Evolutionary conservation across 2,888 invertebrate genomes (phyloP), one percentile per base, ranked within the genome.

Genomic region (Frankliniella fusca): DNA sequence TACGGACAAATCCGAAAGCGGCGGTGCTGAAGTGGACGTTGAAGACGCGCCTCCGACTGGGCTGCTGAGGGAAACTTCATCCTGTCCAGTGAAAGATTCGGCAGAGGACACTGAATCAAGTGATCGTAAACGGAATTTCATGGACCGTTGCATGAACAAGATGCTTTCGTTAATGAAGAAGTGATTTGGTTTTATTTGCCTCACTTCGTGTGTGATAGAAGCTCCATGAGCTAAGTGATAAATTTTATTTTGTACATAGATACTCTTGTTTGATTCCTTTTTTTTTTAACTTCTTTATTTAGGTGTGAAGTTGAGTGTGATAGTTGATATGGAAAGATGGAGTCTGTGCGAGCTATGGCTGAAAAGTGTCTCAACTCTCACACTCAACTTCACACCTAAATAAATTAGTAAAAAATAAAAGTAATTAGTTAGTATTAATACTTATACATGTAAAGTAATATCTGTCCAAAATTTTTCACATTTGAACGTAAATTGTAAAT

Each of bases 71-170:
- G 12, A 12, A 12, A 9, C 15, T 18, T 15, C 8, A 54, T 54
- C 54, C 3, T 12, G 8, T 38, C 38, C 38, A 7, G 54, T 3
- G 54, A 18, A 54, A 15, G 82, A 83, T n/a, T 82, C 81, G 0
- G 83, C 80, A 10, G 82, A 83, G 8, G 15, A 9, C 15, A 61
- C 50, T 61, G n/a, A 48, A 7, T 82, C 81, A 11, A 83, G 83
- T 9, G 83, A 83, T 15, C 27, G 82, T 92, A 86, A 93, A 93
- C 92, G 93, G 87, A 95, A 94, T 88, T 95, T 95, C 88, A 94
- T 95, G 92, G 95, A 95, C 90, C 91, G 93, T 88, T 94, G 94
- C 89, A 93, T 94, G 86, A 94, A 93, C 89, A 94, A 94, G 92
- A 93, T 94, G 88, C 92, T 93, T 90, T 93, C 93, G 89, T 90